Evolutionary conservation across 2,797 vertebrate genomes (phyloP), one percentile per base, ranked within the genome.

Genomic region (Tragopan temminckii): DNA sequence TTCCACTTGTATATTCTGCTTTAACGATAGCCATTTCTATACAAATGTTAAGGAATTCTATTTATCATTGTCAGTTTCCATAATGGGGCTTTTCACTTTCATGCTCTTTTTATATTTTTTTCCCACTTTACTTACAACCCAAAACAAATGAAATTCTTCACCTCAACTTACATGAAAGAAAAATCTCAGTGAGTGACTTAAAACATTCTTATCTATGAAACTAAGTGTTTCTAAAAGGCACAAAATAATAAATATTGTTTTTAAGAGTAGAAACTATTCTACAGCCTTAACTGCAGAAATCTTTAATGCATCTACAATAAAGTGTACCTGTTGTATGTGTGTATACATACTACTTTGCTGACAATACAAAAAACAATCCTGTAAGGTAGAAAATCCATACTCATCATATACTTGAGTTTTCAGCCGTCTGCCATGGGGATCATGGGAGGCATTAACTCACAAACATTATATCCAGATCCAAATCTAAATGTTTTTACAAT

Each of bases 201-300:
- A 12, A 72, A 69, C 5, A 69, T 31, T 45, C 7, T 45, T 76
- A 62, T 15, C 14, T 62, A 35, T 83, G 18, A 88, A 48, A 24
- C 11, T 19, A 40, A 57, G 14, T 33, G 42, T 59, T 63, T 57
- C 9, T 36, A 84, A 69, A 83, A 84, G 6, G 12, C 58, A 63
- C 2, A 53, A 78, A 53, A 75, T 0, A 46, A 36, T 29, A 77
- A 33, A 23, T 71, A 24, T 6, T 68, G 42, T 1, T 2, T 0
- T 83, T 88, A 66, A 67, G 33, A 75, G 33, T 5, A 81, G 21
- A 88, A 88, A 66, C 46, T 70, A 29, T 70, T 70, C 42, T 78
- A 19, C 17, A 85, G 13, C 5, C 46, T 75, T 70, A 79, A 62
- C 19, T 67, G 23, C 15, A 88, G 43, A 27, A 91, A 64, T 21